These are phyloP conservation scores for Pissodes strobi DNA, from an alignment of 1,140 invertebrate species.

Conservation along the genomic window DNA sequence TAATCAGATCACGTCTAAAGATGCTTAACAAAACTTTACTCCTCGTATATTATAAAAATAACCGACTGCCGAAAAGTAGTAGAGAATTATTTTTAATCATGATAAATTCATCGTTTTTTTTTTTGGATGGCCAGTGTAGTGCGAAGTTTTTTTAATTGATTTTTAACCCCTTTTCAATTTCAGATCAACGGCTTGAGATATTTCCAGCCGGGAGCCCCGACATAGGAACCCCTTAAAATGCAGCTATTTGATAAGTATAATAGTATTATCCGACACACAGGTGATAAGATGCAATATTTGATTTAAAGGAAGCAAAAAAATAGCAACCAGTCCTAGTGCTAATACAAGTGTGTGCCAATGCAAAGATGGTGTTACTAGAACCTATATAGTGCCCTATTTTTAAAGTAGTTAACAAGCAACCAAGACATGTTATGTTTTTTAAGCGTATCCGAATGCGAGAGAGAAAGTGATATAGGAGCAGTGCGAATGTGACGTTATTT, in stretches of 20 bases:
- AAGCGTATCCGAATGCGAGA: background rate
- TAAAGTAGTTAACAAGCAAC: background rate
- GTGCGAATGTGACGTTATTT: too few species aligned
- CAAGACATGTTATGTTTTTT: constrained; percentile 1
- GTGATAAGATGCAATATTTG: constrained; percentile 52
- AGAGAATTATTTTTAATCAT: too few species aligned
- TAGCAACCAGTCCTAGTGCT: constrained; percentile 10
- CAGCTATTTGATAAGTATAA: constrained; percentile 11
- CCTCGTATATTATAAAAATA: too few species aligned
- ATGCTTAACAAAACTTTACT: too few species aligned
- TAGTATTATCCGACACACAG: constrained; percentile 39
- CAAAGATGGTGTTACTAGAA: background rate
- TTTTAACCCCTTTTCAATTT: too few species aligned
- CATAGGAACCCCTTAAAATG: constrained; percentile 40
- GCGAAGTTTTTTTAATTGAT: too few species aligned
- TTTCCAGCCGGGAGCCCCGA: constrained; percentile 67
- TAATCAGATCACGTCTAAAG: too few species aligned
- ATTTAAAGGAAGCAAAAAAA: background rate
- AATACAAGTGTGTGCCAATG: constrained; percentile 34
- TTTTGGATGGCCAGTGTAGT: too few species aligned
- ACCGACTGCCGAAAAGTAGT: too few species aligned
- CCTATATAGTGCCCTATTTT: constrained; percentile 15
- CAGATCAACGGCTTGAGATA: constrained; percentile 76
- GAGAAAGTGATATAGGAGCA: too few species aligned
- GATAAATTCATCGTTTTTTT: too few species aligned